These are phyloP conservation scores for Dysidea cf. avara DNA, from an alignment of 37 sponge, comb jelly and placozoan species.

Conservation along the genomic window DNA sequence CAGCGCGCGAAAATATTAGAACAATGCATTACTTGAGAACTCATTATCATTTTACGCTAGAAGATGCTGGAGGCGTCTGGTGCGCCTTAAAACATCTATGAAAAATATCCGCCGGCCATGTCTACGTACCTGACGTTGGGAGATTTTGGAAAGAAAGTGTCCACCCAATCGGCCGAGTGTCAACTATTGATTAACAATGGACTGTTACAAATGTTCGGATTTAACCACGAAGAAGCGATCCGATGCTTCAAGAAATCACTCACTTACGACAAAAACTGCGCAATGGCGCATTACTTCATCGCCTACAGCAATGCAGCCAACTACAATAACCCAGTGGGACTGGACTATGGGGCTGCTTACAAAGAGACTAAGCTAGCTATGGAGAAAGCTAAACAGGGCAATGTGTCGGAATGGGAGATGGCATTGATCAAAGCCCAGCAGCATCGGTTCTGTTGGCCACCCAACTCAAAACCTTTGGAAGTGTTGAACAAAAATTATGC, in stretches of 20 bases:
- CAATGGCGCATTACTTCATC: too few species aligned
- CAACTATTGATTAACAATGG: conserved; percentile 48
- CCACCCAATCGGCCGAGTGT: conserved; percentile 47
- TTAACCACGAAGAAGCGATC: conserved; percentile 60
- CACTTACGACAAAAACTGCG: conserved; percentile 30
- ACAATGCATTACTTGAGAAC: too few species aligned
- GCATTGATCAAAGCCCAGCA: conserved; percentile 54
- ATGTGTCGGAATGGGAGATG: conserved; percentile 40
- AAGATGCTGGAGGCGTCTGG: too few species aligned
- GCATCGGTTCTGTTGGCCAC: conserved; percentile 46
- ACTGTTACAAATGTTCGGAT: conserved; percentile 28
- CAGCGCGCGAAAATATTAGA: too few species aligned
- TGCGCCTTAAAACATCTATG: too few species aligned
- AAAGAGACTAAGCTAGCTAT: conserved; percentile 46
- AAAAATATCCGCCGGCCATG: too few species aligned
- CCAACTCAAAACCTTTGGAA: conserved; percentile 6
- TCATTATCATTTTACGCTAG: too few species aligned
- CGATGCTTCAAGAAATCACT: conserved; percentile 44
- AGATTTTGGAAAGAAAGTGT: conserved; percentile 34
- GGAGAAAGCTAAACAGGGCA: not conserved
- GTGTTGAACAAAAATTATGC: too few species aligned
- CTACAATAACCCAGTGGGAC: conserved; percentile 56
- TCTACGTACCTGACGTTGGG: too few species aligned
- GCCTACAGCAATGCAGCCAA: conserved; percentile 59
- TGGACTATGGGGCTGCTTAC: conserved; percentile 39